Percentiles rank a stretch among this genome's conserved stretches.
Conservation (phyloP, 2,113 vertebrate genomes). For the Coracopsis vasa region DNA sequence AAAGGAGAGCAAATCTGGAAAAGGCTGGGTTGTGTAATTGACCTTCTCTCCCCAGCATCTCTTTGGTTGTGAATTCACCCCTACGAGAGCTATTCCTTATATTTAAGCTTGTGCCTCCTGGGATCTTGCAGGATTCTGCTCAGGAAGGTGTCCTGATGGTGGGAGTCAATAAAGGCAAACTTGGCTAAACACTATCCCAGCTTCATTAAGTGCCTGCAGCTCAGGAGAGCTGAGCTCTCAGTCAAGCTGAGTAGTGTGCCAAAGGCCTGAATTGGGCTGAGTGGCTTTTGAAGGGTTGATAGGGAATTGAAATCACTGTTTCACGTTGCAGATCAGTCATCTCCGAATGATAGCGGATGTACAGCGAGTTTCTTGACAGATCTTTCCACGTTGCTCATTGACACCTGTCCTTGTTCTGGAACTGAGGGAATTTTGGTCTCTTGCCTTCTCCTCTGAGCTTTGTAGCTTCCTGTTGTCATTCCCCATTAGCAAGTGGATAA, state of each 20-base stretch:
- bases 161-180: not conserved
- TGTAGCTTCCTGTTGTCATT: slow-evolving; percentile 6
- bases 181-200: not conserved
- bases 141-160: not conserved
- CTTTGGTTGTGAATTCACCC: not conserved
- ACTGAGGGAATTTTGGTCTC: not conserved
- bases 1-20: not conserved
- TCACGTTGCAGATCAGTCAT: slow-evolving; percentile 14
- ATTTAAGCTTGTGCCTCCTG: not conserved
- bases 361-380: not conserved
- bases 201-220: not conserved
- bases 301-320: slow-evolving; percentile 23
- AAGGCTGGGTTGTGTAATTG: not conserved
- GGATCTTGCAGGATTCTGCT: not conserved
- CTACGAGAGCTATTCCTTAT: not conserved
- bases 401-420: slow-evolving; percentile 1
- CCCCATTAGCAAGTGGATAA: not conserved
- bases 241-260: not conserved
- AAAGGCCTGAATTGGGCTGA: not conserved
- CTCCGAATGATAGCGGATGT: not conserved
- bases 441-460: not conserved
- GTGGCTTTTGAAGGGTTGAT: slow-evolving; percentile 5
- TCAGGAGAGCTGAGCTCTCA: not conserved
- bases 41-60: not conserved
- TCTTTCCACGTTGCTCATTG: not conserved